Evolutionary conservation across 2,888 invertebrate genomes (phyloP), one percentile per base, ranked within the genome.

Genomic region (Fragum fragum): DNA sequence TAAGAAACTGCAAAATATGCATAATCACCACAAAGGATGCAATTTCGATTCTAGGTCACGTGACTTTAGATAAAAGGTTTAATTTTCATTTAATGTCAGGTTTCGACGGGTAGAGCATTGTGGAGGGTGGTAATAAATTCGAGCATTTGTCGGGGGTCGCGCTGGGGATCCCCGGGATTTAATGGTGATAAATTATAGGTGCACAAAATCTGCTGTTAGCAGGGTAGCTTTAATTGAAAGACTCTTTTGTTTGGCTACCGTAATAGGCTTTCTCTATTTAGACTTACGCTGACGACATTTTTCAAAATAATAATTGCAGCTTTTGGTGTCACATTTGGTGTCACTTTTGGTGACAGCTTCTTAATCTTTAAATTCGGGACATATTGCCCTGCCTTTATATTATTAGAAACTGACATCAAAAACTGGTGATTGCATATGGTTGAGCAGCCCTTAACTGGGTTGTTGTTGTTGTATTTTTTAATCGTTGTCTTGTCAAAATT

Each of bases 171-270:
- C 47, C 66, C 42, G 42, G 42, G 42, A 66, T 32, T 42, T 66
- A 42, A 66, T 66, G 66, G 66, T 42, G 39, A 66, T 66, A 66
- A 66, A 66, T 66, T 66, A 66, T 66, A 66, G 66, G 66, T 66
- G 66, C 29, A 42, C 42, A 66, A 42, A 66, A 66, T 42, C 32
- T 21, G 66, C 36, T 66, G 66, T 66, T 66, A 66, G 66, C 66
- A 23, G 66, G 66, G 42, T 42, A 42, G 66, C 36, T 66, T 66
- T 66, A 61, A 61, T 47, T 47, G 47, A 47, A 47, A 9, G 14
- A 47, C 47, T 3, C 18, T 47, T 47, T 47, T 18, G n/a, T 47
- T 14, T 9, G 14, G 47, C 16, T 47, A 47, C 47, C 14, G 47
- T 47, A 57, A 26, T 57, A 21, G 3, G 26, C 57, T 57, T 57